phyloP scores from a whole-genome alignment of 1,140 invertebrate genomes.

The Grapholita molesta region DNA sequence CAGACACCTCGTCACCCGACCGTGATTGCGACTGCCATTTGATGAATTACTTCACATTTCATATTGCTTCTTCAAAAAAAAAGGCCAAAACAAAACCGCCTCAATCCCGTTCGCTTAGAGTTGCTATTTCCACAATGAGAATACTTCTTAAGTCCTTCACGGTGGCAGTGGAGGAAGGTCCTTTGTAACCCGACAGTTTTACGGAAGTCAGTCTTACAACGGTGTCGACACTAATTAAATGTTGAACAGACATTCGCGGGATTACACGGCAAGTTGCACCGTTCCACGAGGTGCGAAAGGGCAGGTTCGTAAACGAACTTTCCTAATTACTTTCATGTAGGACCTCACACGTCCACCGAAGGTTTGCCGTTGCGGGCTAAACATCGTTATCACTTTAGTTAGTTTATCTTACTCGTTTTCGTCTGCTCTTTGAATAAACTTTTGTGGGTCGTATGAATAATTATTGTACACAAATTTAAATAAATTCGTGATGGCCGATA shows the following conservation, averaged over 20 bases:
- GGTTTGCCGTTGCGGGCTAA: constrained; percentile 12
- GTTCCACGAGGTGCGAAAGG: constrained; percentile 11
- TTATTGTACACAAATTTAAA: background rate
- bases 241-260: constrained; percentile 15
- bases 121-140: background rate
- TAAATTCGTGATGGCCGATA: too few relatives aligned
- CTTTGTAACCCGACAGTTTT: constrained; percentile 19
- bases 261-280: constrained; percentile 11
- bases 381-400: constrained; percentile 16
- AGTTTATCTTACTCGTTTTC: constrained; percentile 3
- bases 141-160: background rate
- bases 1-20: constrained; percentile 43
- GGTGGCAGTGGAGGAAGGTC: constrained; percentile 7
- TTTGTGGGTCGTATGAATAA: background rate
- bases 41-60: constrained; percentile 54
- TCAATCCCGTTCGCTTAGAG: background rate
- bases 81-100: background rate
- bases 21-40: constrained; percentile 56
- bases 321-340: constrained; percentile 11
- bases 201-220: constrained; percentile 21
- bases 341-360: constrained; percentile 1
- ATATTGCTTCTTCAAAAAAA: constrained; percentile 25
- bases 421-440: background rate
- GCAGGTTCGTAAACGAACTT: constrained; percentile 13
- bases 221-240: constrained; percentile 27